Evolutionary conservation across 2,888 invertebrate species (phyloP), one percentile per base, ranked within the genome.

Genomic region (Tetranychus piercei): DNA sequence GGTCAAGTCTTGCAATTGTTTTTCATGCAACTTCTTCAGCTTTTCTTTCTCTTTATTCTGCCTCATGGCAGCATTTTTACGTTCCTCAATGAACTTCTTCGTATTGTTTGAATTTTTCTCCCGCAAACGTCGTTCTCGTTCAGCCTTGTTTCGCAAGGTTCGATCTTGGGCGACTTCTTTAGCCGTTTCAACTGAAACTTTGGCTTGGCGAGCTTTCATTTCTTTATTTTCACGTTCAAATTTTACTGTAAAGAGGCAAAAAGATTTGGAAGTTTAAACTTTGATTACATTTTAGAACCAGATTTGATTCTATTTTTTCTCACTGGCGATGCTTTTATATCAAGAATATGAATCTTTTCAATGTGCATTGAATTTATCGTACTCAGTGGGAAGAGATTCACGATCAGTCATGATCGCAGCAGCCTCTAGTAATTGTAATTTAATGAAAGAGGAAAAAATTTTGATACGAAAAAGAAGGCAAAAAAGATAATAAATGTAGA

Each of bases 101-200:
- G 94, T 94, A 82, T 96, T 96, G 82, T 95, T 96, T 82, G 95
- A 94, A 80, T 95, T 94, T 83, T 96, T 93, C 83, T 97, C 94
- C 44, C 92, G 86, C 75, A 95, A 86, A 71, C 95, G 87, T 70
- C 86, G 87, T 82, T 99, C 99, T 80, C 94, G 92, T 82, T 99
- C 99, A 77, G 93, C 94, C 81, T 97, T 94, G 75, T 95, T 96
- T 83, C 95, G 86, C 75, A 99, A 86, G 0, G 92, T 91, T 84
- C 97, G 97, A 83, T 99, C 99, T 82, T 91, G 92, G 81, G 90
- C 88, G 71, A 99, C 94, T 82, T 92, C 93, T 84, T 92, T 92
- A 81, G 92, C 92, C 23, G 96, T 95, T 83, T 99, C 99, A 79
- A 99, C 93, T 73, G 95, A 95, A 80, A 91, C 88, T 85, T 94